Evolutionary conservation across 37 sponge, comb jelly and placozoan genomes (phyloP).

Genomic region (Halisarca cf. caerulea): DNA sequence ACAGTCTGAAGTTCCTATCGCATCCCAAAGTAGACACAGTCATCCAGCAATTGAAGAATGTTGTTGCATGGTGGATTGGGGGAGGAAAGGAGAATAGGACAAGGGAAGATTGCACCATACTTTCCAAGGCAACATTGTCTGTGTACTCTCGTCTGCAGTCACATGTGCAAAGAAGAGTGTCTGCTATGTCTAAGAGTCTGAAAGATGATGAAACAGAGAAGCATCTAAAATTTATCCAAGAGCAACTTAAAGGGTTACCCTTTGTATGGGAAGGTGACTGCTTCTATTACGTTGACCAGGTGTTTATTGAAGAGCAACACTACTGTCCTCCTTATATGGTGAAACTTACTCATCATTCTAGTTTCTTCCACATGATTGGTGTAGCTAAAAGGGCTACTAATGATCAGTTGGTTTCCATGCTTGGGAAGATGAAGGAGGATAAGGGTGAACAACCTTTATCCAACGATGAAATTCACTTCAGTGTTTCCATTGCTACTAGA

Average conservation of each 20-base stretch:
- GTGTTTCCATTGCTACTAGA: background rate
- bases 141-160: no score
- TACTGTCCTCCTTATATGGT: slow-evolving; percentile 38
- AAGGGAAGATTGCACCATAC: no score
- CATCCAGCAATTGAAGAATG: background rate
- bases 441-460: background rate
- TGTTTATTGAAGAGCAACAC: background rate
- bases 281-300: slow-evolving; percentile 23
- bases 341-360: background rate
- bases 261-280: slow-evolving; percentile 62
- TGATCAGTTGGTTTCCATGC: background rate
- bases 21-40: background rate
- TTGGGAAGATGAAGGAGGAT: background rate
- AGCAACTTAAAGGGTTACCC: slow-evolving; percentile 24
- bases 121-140: no score
- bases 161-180: no score
- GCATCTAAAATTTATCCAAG: background rate
- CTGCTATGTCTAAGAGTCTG: no score
- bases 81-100: background rate
- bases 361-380: slow-evolving; percentile 36
- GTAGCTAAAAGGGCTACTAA: slow-evolving; percentile 11
- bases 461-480: background rate
- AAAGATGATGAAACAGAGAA: no score
- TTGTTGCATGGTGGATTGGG: background rate
- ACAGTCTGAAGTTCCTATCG: no score